Evolutionary conservation across 2,888 invertebrate genomes (phyloP), one percentile per base, ranked within the genome.

Genomic region (Thumatha senex): DNA sequence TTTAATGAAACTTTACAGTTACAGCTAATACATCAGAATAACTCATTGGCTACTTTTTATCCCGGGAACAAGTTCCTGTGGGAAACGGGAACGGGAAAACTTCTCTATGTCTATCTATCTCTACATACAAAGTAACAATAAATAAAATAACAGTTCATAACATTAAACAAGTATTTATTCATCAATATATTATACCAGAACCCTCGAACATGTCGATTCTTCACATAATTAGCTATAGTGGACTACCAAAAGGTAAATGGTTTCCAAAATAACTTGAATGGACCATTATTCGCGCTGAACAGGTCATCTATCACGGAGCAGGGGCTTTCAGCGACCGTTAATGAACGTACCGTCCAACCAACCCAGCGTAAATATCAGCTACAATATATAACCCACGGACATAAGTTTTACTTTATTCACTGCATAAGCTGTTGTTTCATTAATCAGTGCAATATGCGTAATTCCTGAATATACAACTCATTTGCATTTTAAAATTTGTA

Each of bases 281-380:
- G 74, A 62, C 80, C 80, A 85, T 88, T 86, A 87, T 82, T 86
- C 77, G 76, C 73, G 74, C 75, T 78, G 80, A 81, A 74, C 78
- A 70, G 76, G 75, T 72, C 78, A 84, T 86, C 82, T 82, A 84
- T 87, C 86, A 85, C 78, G 72, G 61, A 60, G 69, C 52, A 50
- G 63, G 61, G 70, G 80, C 80, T 80, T 82, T 82, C 78, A 77
- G 53, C 76, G 66, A 61, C 64, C 68, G 72, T 84, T n/a, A 84
- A 86, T 85, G 81, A 84, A 78, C 64, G 78, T 63, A 63, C 66
- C 67, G 62, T 66, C 55, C 59, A 61, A 60, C 63, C 54, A 56
- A 43, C 49, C 55, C 45, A 51, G 51, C 56, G 67, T 55, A 69
- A 73, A 67, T 61, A 63, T 57, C 53, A 45, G 13, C 40, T 43